Conservation (phyloP, 1,140 invertebrate species). For the Neodiprion fabricii region DNA sequence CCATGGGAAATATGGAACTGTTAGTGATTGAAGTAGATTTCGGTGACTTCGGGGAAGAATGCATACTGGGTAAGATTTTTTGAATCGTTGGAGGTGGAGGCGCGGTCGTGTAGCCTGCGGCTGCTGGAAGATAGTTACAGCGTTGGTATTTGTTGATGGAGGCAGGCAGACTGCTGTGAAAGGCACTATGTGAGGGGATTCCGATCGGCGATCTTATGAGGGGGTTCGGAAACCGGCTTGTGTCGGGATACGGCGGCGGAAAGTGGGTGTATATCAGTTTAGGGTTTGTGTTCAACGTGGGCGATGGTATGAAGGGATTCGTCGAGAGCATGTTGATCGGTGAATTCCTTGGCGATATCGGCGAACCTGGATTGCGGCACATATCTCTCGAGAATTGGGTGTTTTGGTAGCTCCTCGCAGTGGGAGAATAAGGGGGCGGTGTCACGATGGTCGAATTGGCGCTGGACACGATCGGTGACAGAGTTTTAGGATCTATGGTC, state of each 20-base stretch:
- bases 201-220: slow-evolving; percentile 50
- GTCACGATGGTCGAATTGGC: slow-evolving; percentile 49
- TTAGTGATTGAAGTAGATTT: slow-evolving; percentile 35
- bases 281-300: slow-evolving; percentile 62
- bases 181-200: slow-evolving; percentile 55
- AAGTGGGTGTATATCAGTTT: slow-evolving; percentile 58
- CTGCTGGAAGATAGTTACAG: slow-evolving; percentile 46
- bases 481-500: slow-evolving; percentile 69
- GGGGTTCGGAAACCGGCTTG: slow-evolving; percentile 47
- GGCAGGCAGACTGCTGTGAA: slow-evolving; percentile 57
- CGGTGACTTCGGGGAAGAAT: slow-evolving; percentile 49
- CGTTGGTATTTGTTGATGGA: slow-evolving; percentile 58
- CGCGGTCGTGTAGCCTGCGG: background rate
- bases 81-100: slow-evolving; percentile 49
- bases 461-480: slow-evolving; percentile 61
- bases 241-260: slow-evolving; percentile 54
- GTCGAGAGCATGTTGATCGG: slow-evolving; percentile 58
- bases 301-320: slow-evolving; percentile 65
- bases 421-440: slow-evolving; percentile 57
- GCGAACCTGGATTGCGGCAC: slow-evolving; percentile 42
- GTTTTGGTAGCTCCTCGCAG: slow-evolving; percentile 55
- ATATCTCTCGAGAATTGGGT: slow-evolving; percentile 49
- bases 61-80: slow-evolving; percentile 53
- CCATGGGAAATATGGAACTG: slow-evolving; percentile 25
- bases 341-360: slow-evolving; percentile 51